Base-by-base conservation (phyloP, 2,113 vertebrate species). In the Spea bombifrons region DNA sequence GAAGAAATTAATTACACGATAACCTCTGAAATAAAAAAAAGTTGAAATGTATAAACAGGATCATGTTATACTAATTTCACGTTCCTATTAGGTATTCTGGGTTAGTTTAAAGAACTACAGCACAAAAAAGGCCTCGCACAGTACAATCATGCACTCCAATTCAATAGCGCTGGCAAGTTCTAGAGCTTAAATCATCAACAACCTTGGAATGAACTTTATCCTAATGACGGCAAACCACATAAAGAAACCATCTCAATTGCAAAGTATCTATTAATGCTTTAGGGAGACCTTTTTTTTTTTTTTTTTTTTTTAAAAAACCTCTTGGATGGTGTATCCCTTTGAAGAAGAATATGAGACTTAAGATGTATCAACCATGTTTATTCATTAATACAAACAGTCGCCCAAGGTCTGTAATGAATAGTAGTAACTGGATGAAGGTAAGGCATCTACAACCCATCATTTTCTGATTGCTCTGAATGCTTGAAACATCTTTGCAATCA, bases 131-230 rank as follows among this genome's bases (percentile, higher is more conserved):
- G 66, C 44, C 44, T 71, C 8, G 53, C 78, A 74, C 50, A 80
- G 71, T 73, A 74, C 71, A 73, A 52, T 71, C 50, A 74, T 74
- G 71, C 78, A 73, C 65, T 74, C 71, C 78, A 84, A 84, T 91
- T 91, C 90, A 86, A 92, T 90, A 89, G 88, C 84, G 86, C 83
- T 89, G 88, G 87, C 91, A 89, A 87, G 85, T 91, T 93, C 90
- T 88, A 82, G 85, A 89, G 88, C 91, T 92, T 91, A 92, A 93
- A 92, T 92, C 89, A 90, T 90, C 90, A 92, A 89, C 88, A 91
- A 88, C 88, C 88, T 88, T 84, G 69, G 74, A 83, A 84, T 92
- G 90, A 92, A 92, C 91, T 90, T 87, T 91, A 88, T 92, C 87
- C 88, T 90, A 92, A 91, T 90, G 91, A 90, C 88, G 89, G 84